Base-by-base conservation (phyloP, 1,140 invertebrate genomes). In the Teleopsis dalmanni region DNA sequence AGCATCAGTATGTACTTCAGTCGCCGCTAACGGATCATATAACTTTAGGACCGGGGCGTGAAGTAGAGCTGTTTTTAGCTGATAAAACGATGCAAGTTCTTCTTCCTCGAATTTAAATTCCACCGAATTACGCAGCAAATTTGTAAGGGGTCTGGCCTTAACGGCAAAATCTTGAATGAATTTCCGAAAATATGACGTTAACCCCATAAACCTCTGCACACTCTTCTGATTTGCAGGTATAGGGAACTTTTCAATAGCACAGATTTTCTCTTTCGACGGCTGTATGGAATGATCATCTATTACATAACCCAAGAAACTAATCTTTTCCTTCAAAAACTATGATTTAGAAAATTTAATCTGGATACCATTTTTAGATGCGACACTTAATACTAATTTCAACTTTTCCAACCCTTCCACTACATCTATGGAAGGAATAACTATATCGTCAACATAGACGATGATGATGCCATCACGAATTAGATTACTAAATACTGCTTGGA, bases 181-280 rank as follows among this genome's bases (percentile, higher is more conserved):
- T 57, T 55, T 57, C n/a, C 61, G 18, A 38, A 71, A 67, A 53
- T 65, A 69, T 25, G 57, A 56, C 2, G 57, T 59, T 46, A 71
- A 38, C 14, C 66, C 64, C 11, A 57, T 29, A 40, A 62, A 68
- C 21, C 37, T 47, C 35, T 71, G 57, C 3, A 65, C 44, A 43
- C 52, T 16, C 18, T 61, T 62, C 3, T 44, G 18, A 29, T 57
- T 59, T 18, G 23, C 56, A 7, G 65, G 65, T 41, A 27, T n/a
- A 0, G 57, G 56, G 51, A 65, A 62, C 11, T 60, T 54, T 42
- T 43, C 52, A 18, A 45, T 57, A 57, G 50, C 54, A 57, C 16
- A 49, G 27, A 21, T 38, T 49, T 38, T 57, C 27, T 26, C 60
- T 21, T 58, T 51, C 31, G 58, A 54, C 0, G 55, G 49, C 14